Evolutionary conservation across 1,140 invertebrate genomes (phyloP).

Genomic region (Hyles vespertilio): DNA sequence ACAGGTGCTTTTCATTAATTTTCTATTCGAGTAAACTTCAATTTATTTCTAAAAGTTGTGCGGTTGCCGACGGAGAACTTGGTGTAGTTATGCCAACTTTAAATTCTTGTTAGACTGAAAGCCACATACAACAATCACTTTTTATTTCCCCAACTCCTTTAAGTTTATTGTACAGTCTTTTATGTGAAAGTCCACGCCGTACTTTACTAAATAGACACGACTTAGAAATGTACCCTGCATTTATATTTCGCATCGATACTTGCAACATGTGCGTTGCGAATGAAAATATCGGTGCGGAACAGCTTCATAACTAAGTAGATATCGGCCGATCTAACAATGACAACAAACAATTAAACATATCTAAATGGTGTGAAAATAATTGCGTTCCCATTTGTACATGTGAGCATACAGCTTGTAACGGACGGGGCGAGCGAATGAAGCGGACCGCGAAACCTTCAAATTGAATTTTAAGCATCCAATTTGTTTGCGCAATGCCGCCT

Average conservation of each 20-base stretch:
- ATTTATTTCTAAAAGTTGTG: slow-evolving; percentile 37
- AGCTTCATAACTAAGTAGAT: background rate
- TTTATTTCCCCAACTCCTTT: slow-evolving; percentile 33
- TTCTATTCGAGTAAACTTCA: slow-evolving; percentile 33
- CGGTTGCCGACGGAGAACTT: slow-evolving; percentile 36
- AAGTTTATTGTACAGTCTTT: slow-evolving; percentile 17
- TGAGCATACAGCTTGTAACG: slow-evolving; percentile 57
- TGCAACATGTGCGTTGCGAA: no score
- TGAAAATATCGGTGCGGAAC: background rate
- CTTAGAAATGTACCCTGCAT: no score
- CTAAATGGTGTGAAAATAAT: slow-evolving; percentile 43
- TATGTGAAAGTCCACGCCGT: background rate
- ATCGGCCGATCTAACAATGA: background rate
- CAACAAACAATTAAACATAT: slow-evolving; percentile 40
- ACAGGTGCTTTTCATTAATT: slow-evolving; percentile 25
- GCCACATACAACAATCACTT: slow-evolving; percentile 29
- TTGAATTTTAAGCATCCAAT: slow-evolving; percentile 76
- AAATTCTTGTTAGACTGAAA: slow-evolving; percentile 29
- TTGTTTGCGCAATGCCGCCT: slow-evolving; percentile 57
- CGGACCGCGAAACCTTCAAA: slow-evolving; percentile 71
- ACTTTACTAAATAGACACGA: no score
- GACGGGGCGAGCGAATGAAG: slow-evolving; percentile 60
- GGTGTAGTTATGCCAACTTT: slow-evolving; percentile 43
- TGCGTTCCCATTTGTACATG: slow-evolving; percentile 58
- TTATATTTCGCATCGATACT: no score